Conservation (phyloP, 2,888 invertebrate species). For the Allygus modestus region DNA sequence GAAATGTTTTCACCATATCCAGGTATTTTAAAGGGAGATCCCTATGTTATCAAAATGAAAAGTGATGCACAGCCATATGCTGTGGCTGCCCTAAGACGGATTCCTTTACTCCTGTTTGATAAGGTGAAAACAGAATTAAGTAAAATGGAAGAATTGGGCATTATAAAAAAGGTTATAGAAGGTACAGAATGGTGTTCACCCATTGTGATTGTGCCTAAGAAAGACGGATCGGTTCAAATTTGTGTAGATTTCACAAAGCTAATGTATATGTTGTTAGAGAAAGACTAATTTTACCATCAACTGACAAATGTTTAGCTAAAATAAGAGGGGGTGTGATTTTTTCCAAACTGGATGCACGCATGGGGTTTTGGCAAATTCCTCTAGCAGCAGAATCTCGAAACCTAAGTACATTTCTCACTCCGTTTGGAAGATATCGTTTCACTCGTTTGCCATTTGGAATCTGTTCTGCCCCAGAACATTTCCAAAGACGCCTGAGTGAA, state of each 20-base stretch:
- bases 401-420: conserved; percentile 68
- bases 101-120: conserved; percentile 71
- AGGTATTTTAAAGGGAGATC: conserved; percentile 18
- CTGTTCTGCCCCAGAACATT: conserved; percentile 63
- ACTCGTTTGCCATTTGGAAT: conserved; percentile 68
- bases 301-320: conserved; percentile 67
- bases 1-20: not conserved
- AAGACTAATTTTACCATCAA: conserved; percentile 44
- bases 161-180: conserved; percentile 71
- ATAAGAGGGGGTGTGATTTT: conserved; percentile 64
- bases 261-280: conserved; percentile 62
- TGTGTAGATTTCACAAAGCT: conserved; percentile 71
- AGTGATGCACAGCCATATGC: not conserved
- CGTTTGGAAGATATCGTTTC: conserved; percentile 65
- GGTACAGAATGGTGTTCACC: conserved; percentile 72
- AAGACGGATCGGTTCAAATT: conserved; percentile 67
- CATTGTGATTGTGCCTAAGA: conserved; percentile 71
- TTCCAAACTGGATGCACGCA: no score
- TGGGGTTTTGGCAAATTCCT: conserved; percentile 69
- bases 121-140: conserved; percentile 70
- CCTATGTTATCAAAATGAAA: conserved; percentile 27
- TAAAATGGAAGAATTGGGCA: conserved; percentile 55
- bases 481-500: conserved; percentile 17
- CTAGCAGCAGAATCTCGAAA: no score
- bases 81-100: conserved; percentile 69